Evolutionary conservation across 2,888 invertebrate genomes (phyloP), one percentile per base, ranked within the genome.

Genomic region (Adela reaumurella): DNA sequence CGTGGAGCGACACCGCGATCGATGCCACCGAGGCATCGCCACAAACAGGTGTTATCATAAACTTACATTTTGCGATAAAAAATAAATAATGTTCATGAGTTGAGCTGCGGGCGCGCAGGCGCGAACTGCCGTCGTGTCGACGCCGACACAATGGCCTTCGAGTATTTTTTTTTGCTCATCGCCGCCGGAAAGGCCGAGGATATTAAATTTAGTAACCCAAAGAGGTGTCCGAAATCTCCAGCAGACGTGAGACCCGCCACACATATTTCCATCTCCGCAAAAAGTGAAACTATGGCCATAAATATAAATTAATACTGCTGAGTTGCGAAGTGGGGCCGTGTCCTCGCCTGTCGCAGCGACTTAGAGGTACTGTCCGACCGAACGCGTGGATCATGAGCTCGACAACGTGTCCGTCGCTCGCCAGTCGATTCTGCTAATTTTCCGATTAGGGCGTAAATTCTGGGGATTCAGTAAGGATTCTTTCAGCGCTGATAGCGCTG

Each of bases 281-380:
- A 80, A 80, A 77, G 74, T 74, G 70, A 76, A 78, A 76, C 78
- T 77, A 77, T 77, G 74, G 76, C 79, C 77, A 80, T 80, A 79
- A 80, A 80, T 79, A 80, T 79, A 51, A 51, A 53, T 50, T 52
- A 53, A 55, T 53, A 53, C 35, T 24, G 24, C 24, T 8, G 8
- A 24, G 24, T 24, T 24, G 5, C 24, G n/a, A n/a, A n/a, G n/a
- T n/a, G n/a, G n/a, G n/a, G n/a, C n/a, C n/a, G n/a, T n/a, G n/a
- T n/a, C n/a, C n/a, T n/a, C n/a, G n/a, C n/a, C n/a, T n/a, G n/a
- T n/a, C n/a, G n/a, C n/a, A n/a, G n/a, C n/a, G n/a, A n/a, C n/a
- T n/a, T n/a, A n/a, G n/a, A n/a, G n/a, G n/a, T n/a, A n/a, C n/a
- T n/a, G n/a, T n/a, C n/a, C n/a, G n/a, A n/a, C n/a, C n/a, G n/a